Conservation (phyloP, 2,797 vertebrate species). For the Myotis vivesi region DNA sequence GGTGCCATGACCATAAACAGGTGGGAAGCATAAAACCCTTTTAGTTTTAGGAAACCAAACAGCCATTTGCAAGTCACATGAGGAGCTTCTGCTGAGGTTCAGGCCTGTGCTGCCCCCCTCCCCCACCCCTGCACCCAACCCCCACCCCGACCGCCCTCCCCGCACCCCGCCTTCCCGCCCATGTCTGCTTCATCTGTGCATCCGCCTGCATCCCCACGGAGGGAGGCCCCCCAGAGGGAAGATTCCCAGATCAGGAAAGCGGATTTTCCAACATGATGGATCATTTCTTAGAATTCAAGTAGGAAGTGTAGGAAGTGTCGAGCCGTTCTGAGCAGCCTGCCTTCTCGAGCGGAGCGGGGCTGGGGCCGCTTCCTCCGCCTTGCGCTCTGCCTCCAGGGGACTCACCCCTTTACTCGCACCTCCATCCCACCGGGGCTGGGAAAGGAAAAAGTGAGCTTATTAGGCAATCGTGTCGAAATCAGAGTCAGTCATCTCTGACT, state of each 20-base stretch:
- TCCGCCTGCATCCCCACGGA: rapidly evolving
- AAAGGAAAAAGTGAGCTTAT: not conserved
- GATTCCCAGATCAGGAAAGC: not conserved
- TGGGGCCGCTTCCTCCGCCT: rapidly evolving
- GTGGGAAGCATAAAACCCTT: no score
- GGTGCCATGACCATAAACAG: no score
- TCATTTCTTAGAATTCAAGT: not conserved
- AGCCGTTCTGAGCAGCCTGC: not conserved
- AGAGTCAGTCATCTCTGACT: not conserved
- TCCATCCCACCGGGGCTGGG: not conserved
- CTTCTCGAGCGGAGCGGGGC: not conserved
- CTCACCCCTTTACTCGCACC: not conserved
- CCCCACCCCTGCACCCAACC: no score
- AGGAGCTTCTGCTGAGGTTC: not conserved
- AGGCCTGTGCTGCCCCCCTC: no score
- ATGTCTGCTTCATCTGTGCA: rapidly evolving
- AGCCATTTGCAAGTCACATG: not conserved
- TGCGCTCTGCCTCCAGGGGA: not conserved
- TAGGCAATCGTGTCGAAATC: not conserved
- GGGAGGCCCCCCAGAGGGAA: not conserved
- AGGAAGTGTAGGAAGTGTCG: not conserved
- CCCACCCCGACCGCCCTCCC: no score
- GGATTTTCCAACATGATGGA: not conserved
- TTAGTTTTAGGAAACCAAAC: not conserved
- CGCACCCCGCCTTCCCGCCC: rapidly evolving